These are phyloP conservation scores for Hetaerina americana DNA, from an alignment of 1,140 invertebrate genomes.

Conservation along the genomic window DNA sequence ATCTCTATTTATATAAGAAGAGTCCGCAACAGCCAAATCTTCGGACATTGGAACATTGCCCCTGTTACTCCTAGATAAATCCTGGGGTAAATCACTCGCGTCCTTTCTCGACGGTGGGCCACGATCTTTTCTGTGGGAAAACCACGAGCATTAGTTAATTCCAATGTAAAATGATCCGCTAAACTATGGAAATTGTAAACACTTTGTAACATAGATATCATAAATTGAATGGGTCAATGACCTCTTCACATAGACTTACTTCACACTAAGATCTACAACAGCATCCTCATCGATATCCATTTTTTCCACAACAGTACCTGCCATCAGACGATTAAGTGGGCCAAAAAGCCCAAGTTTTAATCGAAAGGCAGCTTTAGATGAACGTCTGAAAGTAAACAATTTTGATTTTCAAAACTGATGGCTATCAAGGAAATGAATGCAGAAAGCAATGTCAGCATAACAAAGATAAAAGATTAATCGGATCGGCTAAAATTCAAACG, in stretches of 20 bases:
- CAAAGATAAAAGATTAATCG: no score
- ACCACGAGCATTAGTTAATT: not conserved
- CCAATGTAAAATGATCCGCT: not conserved
- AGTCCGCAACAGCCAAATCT: conserved; percentile 9
- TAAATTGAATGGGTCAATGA: no score
- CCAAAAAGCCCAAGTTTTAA: not conserved
- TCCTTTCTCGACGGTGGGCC: conserved; percentile 17
- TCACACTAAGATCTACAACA: conserved; percentile 59
- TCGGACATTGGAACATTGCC: not conserved
- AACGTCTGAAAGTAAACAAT: no score
- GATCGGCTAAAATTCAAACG: no score
- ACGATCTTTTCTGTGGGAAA: not conserved
- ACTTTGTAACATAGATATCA: no score
- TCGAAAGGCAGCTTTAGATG: no score
- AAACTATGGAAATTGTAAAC: no score
- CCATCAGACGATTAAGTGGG: conserved; percentile 29
- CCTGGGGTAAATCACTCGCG: conserved; percentile 13
- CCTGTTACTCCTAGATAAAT: conserved; percentile 12
- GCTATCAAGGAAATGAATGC: no score
- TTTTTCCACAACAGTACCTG: conserved; percentile 29
- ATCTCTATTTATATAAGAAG: not conserved
- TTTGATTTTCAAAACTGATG: no score
- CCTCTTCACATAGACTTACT: conserved; percentile 33
- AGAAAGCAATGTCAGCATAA: no score
- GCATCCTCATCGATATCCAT: conserved; percentile 52